A percentile compares a stretch with the other conserved stretches of the same genome.
Evolutionary conservation across 2,797 vertebrate genomes (phyloP).

Genomic region (Malurus leucopterus): DNA sequence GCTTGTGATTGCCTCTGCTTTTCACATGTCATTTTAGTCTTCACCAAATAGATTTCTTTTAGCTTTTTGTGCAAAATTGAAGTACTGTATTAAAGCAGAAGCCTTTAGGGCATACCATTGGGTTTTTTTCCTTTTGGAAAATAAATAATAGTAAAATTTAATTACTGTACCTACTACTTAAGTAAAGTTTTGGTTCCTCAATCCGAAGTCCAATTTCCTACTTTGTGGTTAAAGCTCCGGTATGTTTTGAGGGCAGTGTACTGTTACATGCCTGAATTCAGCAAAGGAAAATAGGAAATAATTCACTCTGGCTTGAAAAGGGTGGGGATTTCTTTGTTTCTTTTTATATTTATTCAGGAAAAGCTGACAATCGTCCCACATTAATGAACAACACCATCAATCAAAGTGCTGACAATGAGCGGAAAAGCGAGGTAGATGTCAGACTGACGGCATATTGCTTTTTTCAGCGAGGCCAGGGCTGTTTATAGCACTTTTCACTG

Average conservation of each 20-base stretch:
- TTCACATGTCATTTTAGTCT: conserved; percentile 46
- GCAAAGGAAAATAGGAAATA: conserved; percentile 81
- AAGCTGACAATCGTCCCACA: conserved; percentile 95
- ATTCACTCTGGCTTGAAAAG: conserved; percentile 81
- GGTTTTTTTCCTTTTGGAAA: conserved; percentile 28
- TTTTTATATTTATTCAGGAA: conserved; percentile 99
- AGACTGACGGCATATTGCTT: conserved; percentile 82
- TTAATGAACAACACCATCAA: conserved; percentile 93
- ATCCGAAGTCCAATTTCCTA: conserved; percentile 63
- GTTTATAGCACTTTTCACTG: conserved; percentile 80
- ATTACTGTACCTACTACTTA: conserved; percentile 41
- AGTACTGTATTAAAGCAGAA: conserved; percentile 40
- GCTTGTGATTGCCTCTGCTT: conserved; percentile 25
- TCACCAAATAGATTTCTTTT: conserved; percentile 62
- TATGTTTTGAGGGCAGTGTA: conserved; percentile 65
- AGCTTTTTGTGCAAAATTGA: conserved; percentile 51
- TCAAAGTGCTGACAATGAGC: conserved; percentile 94
- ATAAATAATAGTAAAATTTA: conserved; percentile 56
- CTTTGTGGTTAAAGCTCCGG: conserved; percentile 61
- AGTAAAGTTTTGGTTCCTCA: conserved; percentile 48
- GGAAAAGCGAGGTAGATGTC: conserved; percentile 91
- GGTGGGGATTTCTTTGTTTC: conserved; percentile 94
- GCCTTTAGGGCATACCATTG: background rate
- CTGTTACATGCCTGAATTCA: conserved; percentile 67
- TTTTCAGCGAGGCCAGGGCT: conserved; percentile 76